Evolutionary conservation across 1,140 invertebrate genomes (phyloP), one percentile per base, ranked within the genome.

Genomic region (Drosophila varians): DNA sequence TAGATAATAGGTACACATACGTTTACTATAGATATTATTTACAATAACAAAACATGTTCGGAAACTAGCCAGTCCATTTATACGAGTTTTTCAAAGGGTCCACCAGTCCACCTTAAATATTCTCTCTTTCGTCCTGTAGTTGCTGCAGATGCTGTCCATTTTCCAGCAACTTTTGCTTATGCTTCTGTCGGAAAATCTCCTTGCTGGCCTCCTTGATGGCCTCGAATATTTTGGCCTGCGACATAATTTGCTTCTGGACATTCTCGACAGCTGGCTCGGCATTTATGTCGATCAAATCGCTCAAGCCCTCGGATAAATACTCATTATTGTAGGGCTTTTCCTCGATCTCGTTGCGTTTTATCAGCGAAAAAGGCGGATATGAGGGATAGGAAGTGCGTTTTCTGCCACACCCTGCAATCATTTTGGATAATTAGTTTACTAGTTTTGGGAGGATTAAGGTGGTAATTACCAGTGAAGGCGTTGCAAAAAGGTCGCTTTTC

Each of bases 191-290:
- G n/a, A 93, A 92, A 19, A 95, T 92, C 86, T 95, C 94, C 12
- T 93, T 92, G 76, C 94, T 93, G 3, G 95, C 94, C 79, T 95
- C 95, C 76, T 96, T 95, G 36, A 96, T 94, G 1, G 95, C 95
- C 77, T 96, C 95, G 93, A 94, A 95, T 5, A 95, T 92, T 86
- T 95, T 95, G 0, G 95, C 95, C 91, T 96, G 95, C 0, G 94
- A 95, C 78, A 96, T 92, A 6, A 96, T 95, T 88, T 96, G 95
- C 45, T 95, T 92, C 42, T 94, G 95, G 0, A 96, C 91, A 65
- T 96, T 95, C 55, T 95, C 95, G 0, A 95, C 93, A 2, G 94
- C 93, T 5, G 94, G 93, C 68, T 95, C 95, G 0, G 93, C 93
- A 73, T 93, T 94, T 34, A 94, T 91, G 55, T 95, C 95, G 53